These are phyloP conservation scores for Muschampia staudingeri DNA, from an alignment of 2,888 invertebrate species.

Conservation along the genomic window DNA sequence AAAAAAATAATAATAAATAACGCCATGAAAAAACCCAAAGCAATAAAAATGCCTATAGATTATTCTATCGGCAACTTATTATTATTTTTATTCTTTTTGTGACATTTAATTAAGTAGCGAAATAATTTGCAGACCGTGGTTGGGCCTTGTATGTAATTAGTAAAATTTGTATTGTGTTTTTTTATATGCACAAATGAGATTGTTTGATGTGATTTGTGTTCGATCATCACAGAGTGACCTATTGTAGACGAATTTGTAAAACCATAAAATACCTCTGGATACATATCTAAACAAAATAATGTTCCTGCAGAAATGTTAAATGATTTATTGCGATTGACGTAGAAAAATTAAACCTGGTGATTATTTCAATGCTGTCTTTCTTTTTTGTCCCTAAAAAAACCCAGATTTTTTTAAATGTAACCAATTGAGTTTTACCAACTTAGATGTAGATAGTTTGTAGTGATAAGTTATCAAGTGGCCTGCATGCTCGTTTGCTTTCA, in stretches of 20 bases:
- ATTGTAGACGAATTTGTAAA: slow-evolving; percentile 55
- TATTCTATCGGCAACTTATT: slow-evolving; percentile 36
- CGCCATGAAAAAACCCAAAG: slow-evolving; percentile 38
- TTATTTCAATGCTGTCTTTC: slow-evolving; percentile 29
- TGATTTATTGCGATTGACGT: slow-evolving; percentile 55
- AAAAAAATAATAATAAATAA: neutral
- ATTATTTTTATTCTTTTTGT: slow-evolving; percentile 36
- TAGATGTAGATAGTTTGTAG: too few species aligned
- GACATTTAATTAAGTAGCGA: slow-evolving; percentile 59
- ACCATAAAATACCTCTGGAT: slow-evolving; percentile 72
- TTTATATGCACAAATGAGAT: slow-evolving; percentile 43
- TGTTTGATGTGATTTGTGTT: slow-evolving; percentile 46
- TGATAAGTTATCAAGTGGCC: too few species aligned
- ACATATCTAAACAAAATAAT: slow-evolving; percentile 60
- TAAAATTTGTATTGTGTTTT: slow-evolving; percentile 48
- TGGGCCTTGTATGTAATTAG: slow-evolving; percentile 54
- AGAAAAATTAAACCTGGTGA: slow-evolving; percentile 49
- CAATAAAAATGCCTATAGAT: slow-evolving; percentile 37
- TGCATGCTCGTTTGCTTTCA: too few species aligned
- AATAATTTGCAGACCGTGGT: slow-evolving; percentile 58
- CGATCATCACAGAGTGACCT: slow-evolving; percentile 46
- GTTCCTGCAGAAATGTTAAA: slow-evolving; percentile 64
- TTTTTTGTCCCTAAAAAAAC: neutral
- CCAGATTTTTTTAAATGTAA: neutral
- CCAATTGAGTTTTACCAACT: too few species aligned